Evolutionary conservation across 2,113 vertebrate genomes (phyloP).

Genomic region (Cebidichthys violaceus): DNA sequence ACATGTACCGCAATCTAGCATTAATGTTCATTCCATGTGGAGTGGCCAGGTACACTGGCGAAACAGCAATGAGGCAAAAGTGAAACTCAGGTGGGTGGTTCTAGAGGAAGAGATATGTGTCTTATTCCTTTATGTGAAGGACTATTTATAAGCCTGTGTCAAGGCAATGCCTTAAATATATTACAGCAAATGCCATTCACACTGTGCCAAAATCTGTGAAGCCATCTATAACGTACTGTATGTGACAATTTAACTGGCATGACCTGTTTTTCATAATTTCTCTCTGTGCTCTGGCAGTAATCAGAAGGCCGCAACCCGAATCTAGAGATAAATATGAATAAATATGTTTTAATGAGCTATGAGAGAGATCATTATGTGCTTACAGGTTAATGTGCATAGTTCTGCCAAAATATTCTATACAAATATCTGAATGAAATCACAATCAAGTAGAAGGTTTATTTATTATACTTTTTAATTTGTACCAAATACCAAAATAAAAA

Average conservation of each 20-base stretch:
- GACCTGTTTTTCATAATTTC: background rate
- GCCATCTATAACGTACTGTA: slow-evolving; percentile 7
- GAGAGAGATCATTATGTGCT: background rate
- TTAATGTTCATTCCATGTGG: background rate
- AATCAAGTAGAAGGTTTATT: background rate
- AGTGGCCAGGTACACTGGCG: background rate
- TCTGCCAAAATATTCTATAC: background rate
- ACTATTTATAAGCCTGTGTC: slow-evolving; percentile 35
- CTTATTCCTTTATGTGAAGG: slow-evolving; percentile 3
- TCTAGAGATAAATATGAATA: slow-evolving; percentile 6
- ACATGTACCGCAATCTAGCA: background rate
- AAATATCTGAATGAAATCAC: slow-evolving; percentile 11
- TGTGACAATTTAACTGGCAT: background rate
- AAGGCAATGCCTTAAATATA: slow-evolving; percentile 4
- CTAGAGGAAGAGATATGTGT: background rate
- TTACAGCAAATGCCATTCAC: slow-evolving; percentile 15
- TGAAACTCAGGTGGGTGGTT: slow-evolving; percentile 24
- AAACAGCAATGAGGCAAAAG: background rate
- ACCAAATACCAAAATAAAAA: background rate
- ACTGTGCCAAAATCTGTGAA: slow-evolving; percentile 11
- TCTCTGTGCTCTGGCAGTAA: slow-evolving; percentile 16
- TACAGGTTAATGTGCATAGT: background rate
- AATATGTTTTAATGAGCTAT: slow-evolving; percentile 34
- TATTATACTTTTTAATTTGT: slow-evolving; percentile 4
- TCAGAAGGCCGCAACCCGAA: slow-evolving; percentile 12